These are phyloP conservation scores for Drosophila sturtevanti DNA, from an alignment of 1,140 invertebrate species.

Conservation along the genomic window DNA sequence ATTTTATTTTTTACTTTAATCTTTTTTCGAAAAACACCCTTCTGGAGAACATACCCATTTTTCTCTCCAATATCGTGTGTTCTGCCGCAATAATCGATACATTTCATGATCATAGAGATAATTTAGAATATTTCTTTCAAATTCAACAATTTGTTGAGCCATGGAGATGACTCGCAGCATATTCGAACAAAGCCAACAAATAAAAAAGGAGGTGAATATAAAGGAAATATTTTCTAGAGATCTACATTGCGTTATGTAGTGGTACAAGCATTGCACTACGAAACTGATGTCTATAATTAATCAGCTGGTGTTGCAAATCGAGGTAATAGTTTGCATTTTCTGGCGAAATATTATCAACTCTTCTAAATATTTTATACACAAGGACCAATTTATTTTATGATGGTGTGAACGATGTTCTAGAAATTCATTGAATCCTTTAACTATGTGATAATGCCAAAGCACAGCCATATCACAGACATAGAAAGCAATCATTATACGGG, in stretches of 20 bases:
- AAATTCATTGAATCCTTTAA: not conserved
- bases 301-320: not conserved
- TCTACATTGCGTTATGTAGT: not conserved
- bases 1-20: too few species aligned
- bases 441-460: not conserved
- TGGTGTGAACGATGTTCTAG: not conserved
- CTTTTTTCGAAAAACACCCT: too few species aligned
- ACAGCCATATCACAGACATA: not conserved
- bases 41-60: not conserved
- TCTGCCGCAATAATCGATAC: not conserved
- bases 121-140: not conserved
- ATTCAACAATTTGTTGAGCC: not conserved
- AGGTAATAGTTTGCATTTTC: not conserved
- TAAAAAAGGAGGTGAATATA: too few species aligned
- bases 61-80: not conserved
- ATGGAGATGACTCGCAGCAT: not conserved
- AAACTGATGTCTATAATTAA: not conserved
- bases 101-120: not conserved
- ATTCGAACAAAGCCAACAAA: not conserved
- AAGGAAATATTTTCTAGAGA: too few species aligned
- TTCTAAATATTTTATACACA: not conserved
- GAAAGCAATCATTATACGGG: not conserved
- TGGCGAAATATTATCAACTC: not conserved
- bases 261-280: not conserved
- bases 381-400: not conserved